A percentile compares a stretch with the other conserved stretches of the same genome.
Conservation (phyloP, 2,888 invertebrate genomes). For the Tiliacea aurago region DNA sequence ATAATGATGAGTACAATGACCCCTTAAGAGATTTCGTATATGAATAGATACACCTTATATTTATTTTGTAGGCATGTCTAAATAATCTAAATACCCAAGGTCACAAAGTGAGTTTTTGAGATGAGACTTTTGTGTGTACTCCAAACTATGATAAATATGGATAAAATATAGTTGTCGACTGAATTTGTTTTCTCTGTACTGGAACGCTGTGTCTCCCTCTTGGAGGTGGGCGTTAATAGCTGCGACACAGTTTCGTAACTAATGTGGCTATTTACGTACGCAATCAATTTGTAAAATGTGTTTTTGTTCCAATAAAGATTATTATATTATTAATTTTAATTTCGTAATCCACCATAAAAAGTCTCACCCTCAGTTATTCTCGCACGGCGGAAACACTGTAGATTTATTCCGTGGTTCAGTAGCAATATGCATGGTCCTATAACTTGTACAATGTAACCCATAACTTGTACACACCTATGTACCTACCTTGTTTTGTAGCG, state of each 20-base stretch:
- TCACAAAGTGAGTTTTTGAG: not conserved
- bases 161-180: not conserved
- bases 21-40: too few relatives aligned
- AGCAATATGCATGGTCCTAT: not conserved
- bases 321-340: too few relatives aligned
- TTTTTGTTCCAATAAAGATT: too few relatives aligned
- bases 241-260: too few relatives aligned
- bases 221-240: too few relatives aligned
- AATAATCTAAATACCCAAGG: not conserved
- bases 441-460: not conserved
- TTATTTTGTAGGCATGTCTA: not conserved
- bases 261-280: too few relatives aligned
- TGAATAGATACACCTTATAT: too few relatives aligned
- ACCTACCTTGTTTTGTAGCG: conserved; percentile 10
- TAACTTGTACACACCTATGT: not conserved
- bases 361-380: not conserved
- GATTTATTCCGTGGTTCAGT: not conserved
- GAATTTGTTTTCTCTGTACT: too few relatives aligned
- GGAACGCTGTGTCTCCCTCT: too few relatives aligned
- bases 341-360: not conserved
- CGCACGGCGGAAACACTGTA: not conserved
- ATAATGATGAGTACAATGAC: too few relatives aligned
- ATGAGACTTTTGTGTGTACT: not conserved
- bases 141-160: not conserved
- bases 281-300: too few relatives aligned